Evolutionary conservation across 2,888 invertebrate genomes (phyloP), one percentile per base, ranked within the genome.

Genomic region (Chydorus sphaericus): DNA sequence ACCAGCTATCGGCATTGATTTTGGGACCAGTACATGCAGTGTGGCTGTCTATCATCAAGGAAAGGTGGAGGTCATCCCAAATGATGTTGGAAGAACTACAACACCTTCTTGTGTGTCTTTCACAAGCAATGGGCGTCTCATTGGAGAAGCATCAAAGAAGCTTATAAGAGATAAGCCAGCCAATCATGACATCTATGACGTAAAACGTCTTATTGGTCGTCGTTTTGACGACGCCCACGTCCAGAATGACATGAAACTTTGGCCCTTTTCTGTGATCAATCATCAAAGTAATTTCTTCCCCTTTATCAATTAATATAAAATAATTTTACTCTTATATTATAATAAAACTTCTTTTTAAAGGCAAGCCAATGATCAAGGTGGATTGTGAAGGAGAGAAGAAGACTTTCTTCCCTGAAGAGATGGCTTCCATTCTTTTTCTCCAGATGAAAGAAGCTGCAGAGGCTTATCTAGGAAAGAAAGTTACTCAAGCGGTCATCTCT

Each of bases 61-160:
- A n/a, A n/a, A n/a, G n/a, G n/a, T n/a, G n/a, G n/a, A n/a, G n/a
- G n/a, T n/a, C n/a, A n/a, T n/a, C n/a, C n/a, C n/a, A n/a, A n/a
- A n/a, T n/a, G n/a, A n/a, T n/a, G n/a, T n/a, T n/a, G n/a, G n/a
- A n/a, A n/a, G n/a, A n/a, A n/a, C n/a, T n/a, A n/a, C n/a, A n/a
- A n/a, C n/a, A n/a, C n/a, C n/a, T n/a, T 82, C 96, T 74, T 94
- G 83, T 74, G 87, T 98, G 55, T 93, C 96, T 26, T 93, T 98
- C 74, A 88, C 88, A 66, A 83, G 84, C 60, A 91, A 87, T 69
- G 88, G 85, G 68, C 82, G 98, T 64, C 83, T 88, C 66, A 79
- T 98, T 69, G 98, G 98, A 57, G 92, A 92, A 37, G 88, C 94
- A 44, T 97, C 97, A 58, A 94, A 92, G 70, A 94, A 93, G 69